Evolutionary conservation across 2,797 vertebrate species (phyloP).

Genomic region (Gymnoscopelus braueri): DNA sequence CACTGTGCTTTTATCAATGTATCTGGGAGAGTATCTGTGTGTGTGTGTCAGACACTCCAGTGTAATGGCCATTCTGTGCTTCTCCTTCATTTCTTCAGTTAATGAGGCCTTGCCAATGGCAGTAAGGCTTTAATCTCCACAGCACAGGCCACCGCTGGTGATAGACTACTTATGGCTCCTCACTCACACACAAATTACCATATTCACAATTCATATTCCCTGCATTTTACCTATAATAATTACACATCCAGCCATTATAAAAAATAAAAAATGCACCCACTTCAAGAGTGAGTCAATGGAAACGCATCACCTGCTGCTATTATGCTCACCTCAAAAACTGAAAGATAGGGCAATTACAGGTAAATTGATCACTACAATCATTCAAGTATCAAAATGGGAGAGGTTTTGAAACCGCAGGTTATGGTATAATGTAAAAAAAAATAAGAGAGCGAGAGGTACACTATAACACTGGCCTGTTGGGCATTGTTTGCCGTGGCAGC

Average conservation of each 20-base stretch:
- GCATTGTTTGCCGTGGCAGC: conserved; percentile 70
- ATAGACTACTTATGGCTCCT: conserved; percentile 18
- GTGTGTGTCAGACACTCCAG: conserved; percentile 8
- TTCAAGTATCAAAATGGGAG: too few species aligned
- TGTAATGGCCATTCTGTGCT: conserved; percentile 9
- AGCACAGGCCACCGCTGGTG: conserved; percentile 29
- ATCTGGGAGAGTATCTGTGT: conserved; percentile 20
- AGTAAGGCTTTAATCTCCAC: conserved; percentile 46
- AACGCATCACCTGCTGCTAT: too few species aligned
- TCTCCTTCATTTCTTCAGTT: conserved; percentile 23
- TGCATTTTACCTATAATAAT: conserved; percentile 10
- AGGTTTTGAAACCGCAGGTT: too few species aligned
- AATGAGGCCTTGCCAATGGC: conserved; percentile 40
- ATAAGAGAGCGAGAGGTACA: neutral
- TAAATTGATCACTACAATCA: too few species aligned
- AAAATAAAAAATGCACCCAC: too few species aligned
- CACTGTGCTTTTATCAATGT: conserved; percentile 3
- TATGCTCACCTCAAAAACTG: too few species aligned
- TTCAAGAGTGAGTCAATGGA: too few species aligned
- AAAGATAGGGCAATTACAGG: too few species aligned
- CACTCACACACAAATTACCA: neutral
- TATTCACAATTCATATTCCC: conserved; percentile 3
- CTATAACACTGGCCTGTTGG: conserved; percentile 81
- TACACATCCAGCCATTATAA: neutral
- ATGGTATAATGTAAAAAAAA: conserved; percentile 2